Evolutionary conservation across 2,797 vertebrate species (phyloP).

Genomic region (Pterois miles): DNA sequence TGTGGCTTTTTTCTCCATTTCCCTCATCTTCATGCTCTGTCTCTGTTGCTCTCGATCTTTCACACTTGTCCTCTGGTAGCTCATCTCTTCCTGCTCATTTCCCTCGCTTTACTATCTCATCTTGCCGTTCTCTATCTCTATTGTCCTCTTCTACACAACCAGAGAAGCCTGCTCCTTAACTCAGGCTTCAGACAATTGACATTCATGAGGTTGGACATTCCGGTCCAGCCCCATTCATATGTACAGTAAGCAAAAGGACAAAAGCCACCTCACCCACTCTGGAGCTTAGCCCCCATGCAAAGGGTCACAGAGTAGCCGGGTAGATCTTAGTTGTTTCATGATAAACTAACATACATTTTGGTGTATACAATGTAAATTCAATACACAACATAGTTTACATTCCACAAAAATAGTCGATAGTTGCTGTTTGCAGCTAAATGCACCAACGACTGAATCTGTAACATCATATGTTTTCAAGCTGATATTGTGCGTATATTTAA

Average conservation of each 20-base stretch:
- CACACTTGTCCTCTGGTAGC: constrained; percentile 29
- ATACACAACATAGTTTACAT: neutral
- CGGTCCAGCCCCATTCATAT: constrained; percentile 86
- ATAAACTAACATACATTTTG: neutral
- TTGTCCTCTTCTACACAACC: constrained; percentile 77
- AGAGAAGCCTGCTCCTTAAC: constrained; percentile 82
- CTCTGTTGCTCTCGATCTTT: constrained; percentile 49
- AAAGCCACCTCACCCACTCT: constrained; percentile 61
- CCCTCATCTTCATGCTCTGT: constrained; percentile 47
- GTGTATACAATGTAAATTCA: neutral
- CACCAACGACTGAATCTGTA: neutral
- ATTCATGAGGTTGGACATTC: constrained; percentile 85
- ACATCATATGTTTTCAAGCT: neutral
- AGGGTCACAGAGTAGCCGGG: constrained; percentile 5
- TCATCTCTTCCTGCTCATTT: constrained; percentile 51
- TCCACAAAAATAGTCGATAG: neutral
- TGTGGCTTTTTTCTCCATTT: constrained; percentile 20
- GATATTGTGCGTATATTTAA: constrained; percentile 12
- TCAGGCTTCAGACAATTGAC: constrained; percentile 80
- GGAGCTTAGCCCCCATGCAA: constrained; percentile 54
- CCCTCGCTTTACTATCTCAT: constrained; percentile 44
- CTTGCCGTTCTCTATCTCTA: constrained; percentile 50
- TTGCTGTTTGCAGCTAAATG: neutral
- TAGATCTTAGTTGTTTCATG: constrained; percentile 40
- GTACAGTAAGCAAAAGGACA: constrained; percentile 83